phyloP scores from a whole-genome alignment of 2,797 vertebrate genomes.

The Brachyrhaphis roseni region DNA sequence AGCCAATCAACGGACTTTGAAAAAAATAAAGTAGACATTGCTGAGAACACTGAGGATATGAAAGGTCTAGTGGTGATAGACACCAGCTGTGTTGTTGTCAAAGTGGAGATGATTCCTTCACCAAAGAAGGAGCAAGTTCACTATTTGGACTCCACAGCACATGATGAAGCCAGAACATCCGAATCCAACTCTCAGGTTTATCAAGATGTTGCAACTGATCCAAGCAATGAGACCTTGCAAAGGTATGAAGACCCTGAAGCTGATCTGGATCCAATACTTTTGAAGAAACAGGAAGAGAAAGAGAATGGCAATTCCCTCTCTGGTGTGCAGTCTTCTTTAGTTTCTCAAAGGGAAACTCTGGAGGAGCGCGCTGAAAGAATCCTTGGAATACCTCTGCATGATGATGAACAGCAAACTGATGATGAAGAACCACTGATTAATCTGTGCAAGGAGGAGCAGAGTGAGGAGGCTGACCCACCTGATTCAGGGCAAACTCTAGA shows the following conservation, averaged over 20 bases:
- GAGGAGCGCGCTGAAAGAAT: constrained; percentile 65
- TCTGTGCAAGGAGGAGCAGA: not conserved
- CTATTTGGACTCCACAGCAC: constrained; percentile 48
- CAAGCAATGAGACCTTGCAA: constrained; percentile 24
- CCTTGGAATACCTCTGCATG: constrained; percentile 62
- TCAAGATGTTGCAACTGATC: constrained; percentile 26
- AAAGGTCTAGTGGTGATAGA: constrained; percentile 67
- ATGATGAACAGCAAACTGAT: constrained; percentile 29
- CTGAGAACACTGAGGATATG: constrained; percentile 43
- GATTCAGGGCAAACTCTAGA: constrained; percentile 12
- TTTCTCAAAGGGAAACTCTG: constrained; percentile 55
- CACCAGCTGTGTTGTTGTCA: constrained; percentile 76
- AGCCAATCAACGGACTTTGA: constrained; percentile 39
- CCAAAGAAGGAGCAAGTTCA: constrained; percentile 77
- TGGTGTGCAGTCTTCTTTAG: not conserved
- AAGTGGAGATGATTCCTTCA: constrained; percentile 73
- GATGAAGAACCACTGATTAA: constrained; percentile 8
- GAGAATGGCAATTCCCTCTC: constrained; percentile 17
- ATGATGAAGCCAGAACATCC: constrained; percentile 23
- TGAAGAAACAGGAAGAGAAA: constrained; percentile 21
- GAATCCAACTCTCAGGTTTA: constrained; percentile 26
- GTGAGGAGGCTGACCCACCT: constrained; percentile 10
- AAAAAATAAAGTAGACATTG: constrained; percentile 43
- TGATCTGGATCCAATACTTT: constrained; percentile 14
- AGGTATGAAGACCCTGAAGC: constrained; percentile 5